Evolutionary conservation across 92 coral and sea anemone species (phyloP), one percentile per base, ranked within the genome.

Genomic region (Paramuricea clavata): DNA sequence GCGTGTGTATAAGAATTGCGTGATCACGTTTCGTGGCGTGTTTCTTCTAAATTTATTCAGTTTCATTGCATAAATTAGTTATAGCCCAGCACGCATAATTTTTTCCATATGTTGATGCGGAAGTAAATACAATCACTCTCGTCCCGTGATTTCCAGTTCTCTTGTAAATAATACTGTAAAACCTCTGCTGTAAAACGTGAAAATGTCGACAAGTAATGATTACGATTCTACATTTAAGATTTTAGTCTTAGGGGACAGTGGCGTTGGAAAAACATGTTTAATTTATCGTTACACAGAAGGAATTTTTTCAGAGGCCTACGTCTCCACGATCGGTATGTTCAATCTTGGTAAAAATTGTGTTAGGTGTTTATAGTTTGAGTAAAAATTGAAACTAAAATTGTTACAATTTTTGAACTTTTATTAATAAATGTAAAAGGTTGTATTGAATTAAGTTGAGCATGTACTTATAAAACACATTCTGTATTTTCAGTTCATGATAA

Each of bases 211-310:
- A 2, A 97, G 91, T n/a, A 93, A 94, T 71, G 99, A 97, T 52
- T 94, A 91, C 87, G 99, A 97, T 73, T 81, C 92, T 54, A 97
- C 99, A 11, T 97, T 89, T 89, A 97, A 97, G 71, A 97, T 97
- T 32, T 91, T 97, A 23, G 97, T 97, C 36, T 93, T 97, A 31
- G 99, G 99, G 23, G 99, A 97, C 57, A 97, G 99, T 39, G 99
- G 98, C 28, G 99, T 97, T 19, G 99, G 99, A 6, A 97, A 97
- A 85, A 94, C 99, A 6, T 97, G 99, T 50, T 57, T 97, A 67
- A 97, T 97, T 41, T 97, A 94, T 74, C 93, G 99, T 78, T 97
- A 94, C 59, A 93, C 97, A 0, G 99, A 97, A 74, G 96, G 93
- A 67, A 81, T 97, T 36, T 97, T 94, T 59, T 94, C 99, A 2